Percentiles rank a stretch among this genome's conserved stretches.
Evolutionary conservation across 2,113 vertebrate genomes (phyloP).

Genomic region (Lucifuga dentata): DNA sequence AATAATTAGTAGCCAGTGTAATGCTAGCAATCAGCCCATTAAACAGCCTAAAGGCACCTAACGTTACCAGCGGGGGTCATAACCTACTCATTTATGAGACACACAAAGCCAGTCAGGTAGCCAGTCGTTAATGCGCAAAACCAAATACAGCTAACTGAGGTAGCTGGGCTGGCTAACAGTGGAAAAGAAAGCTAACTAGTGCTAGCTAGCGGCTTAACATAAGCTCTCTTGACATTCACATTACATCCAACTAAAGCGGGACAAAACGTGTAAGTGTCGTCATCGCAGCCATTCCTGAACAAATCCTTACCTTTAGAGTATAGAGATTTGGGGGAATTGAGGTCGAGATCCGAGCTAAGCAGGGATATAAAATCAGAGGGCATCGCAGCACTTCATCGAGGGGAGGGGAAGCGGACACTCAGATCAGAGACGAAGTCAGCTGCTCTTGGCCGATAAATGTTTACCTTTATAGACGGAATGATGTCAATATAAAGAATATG

Average conservation of each 20-base stretch:
- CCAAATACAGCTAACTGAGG: slow-evolving; percentile 60
- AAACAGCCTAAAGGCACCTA: neutral
- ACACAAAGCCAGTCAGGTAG: slow-evolving; percentile 32
- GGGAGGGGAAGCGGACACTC: slow-evolving; percentile 81
- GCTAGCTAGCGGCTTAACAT: slow-evolving; percentile 73
- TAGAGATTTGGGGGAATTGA: slow-evolving; percentile 93
- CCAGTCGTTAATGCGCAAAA: slow-evolving; percentile 24
- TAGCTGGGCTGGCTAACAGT: slow-evolving; percentile 65
- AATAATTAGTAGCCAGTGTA: neutral
- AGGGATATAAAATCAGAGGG: slow-evolving; percentile 98
- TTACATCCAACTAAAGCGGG: neutral
- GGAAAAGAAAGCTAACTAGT: slow-evolving; percentile 65
- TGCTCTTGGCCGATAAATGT: slow-evolving; percentile 46
- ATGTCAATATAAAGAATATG: slow-evolving; percentile 44
- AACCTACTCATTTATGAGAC: slow-evolving; percentile 29
- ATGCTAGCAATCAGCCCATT: neutral
- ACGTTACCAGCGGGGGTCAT: neutral
- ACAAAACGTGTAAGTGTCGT: neutral
- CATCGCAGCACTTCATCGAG: slow-evolving; percentile 89
- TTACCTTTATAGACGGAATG: slow-evolving; percentile 57
- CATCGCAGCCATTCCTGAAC: neutral
- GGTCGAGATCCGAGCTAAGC: slow-evolving; percentile 94
- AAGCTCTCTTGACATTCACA: slow-evolving; percentile 41
- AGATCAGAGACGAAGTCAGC: slow-evolving; percentile 60
- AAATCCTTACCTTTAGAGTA: slow-evolving; percentile 93